phyloP scores from a whole-genome alignment of 2,888 invertebrate species.

The Tachina fera region DNA sequence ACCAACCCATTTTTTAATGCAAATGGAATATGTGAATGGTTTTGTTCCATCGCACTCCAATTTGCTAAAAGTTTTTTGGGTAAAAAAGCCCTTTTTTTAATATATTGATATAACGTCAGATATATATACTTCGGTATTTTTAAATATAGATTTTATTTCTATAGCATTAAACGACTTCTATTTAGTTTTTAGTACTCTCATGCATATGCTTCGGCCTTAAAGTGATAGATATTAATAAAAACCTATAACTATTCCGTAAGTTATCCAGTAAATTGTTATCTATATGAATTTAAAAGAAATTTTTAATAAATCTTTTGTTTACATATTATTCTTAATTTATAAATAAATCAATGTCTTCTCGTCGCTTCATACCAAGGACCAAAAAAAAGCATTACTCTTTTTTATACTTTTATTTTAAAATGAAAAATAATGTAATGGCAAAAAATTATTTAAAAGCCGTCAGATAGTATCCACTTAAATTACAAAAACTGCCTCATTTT shows the following conservation, averaged over 20 bases:
- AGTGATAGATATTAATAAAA: not conserved
- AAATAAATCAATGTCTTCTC: conserved; percentile 14
- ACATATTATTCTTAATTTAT: conserved; percentile 17
- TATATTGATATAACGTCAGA: no score
- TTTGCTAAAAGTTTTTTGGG: no score
- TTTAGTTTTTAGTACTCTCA: no score
- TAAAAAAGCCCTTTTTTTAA: no score
- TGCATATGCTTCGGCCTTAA: no score
- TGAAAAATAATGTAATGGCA: conserved; percentile 16
- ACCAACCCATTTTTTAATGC: no score
- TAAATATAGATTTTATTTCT: no score
- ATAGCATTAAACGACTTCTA: no score
- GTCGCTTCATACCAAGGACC: not conserved
- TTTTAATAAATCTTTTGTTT: conserved; percentile 4
- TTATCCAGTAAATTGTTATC: not conserved
- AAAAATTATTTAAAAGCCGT: not conserved
- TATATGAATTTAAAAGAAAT: not conserved
- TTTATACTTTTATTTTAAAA: conserved; percentile 16
- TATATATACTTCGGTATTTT: no score
- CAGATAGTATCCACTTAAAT: conserved; percentile 32
- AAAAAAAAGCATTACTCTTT: not conserved
- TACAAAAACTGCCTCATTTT: conserved; percentile 34
- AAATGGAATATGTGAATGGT: no score
- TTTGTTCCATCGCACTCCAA: no score
- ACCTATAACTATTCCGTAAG: not conserved